Evolutionary conservation across 2,113 vertebrate species (phyloP).

Genomic region (Melierax canorus): DNA sequence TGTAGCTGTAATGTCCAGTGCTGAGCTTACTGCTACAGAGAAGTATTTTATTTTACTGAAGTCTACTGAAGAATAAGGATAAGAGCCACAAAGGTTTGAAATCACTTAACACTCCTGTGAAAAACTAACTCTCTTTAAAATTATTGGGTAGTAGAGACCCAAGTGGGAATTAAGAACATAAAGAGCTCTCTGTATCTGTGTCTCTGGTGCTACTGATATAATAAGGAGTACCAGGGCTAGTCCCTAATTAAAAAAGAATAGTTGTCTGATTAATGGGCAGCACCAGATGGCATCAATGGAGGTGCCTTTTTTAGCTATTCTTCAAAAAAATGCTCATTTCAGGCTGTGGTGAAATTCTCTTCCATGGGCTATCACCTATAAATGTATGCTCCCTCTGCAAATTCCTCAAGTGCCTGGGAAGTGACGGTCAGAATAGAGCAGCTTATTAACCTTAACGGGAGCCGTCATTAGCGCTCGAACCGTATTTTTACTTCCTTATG

Average conservation of each 20-base stretch:
- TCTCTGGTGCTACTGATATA: neutral
- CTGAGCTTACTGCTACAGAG: neutral
- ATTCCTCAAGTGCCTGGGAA: neutral
- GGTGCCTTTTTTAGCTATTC: neutral
- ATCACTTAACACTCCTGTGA: neutral
- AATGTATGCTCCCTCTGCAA: fast-evolving
- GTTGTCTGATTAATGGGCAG: neutral
- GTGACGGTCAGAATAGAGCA: neutral
- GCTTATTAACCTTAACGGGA: neutral
- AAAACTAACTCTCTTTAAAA: neutral
- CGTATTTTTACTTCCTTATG: neutral
- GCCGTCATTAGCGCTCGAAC: neutral
- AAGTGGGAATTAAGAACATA: neutral
- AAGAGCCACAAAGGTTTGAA: neutral
- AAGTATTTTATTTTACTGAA: neutral
- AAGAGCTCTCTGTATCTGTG: neutral
- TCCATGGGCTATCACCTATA: neutral
- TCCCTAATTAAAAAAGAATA: constrained; percentile 3
- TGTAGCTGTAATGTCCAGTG: neutral
- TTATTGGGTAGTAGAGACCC: neutral
- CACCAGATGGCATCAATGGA: constrained; percentile 6
- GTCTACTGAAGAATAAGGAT: neutral
- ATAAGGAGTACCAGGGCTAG: neutral
- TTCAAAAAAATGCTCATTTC: constrained; percentile 25
- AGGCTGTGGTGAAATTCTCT: neutral